Base-by-base conservation (phyloP, 2,113 vertebrate species). In the Hippolais icterina region DNA sequence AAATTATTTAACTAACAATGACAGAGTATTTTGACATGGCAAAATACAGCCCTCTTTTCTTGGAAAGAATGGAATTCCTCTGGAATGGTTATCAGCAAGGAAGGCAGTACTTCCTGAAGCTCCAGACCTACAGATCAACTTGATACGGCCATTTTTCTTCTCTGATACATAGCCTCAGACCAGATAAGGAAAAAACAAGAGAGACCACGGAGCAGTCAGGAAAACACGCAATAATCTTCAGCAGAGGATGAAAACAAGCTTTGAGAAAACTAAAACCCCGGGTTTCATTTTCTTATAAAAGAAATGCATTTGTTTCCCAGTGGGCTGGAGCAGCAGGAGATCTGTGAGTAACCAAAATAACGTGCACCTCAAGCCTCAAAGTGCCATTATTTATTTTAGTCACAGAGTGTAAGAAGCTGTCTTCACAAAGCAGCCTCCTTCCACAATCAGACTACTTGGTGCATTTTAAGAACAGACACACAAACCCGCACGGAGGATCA, bases 261-360 rank as follows among this genome's bases (percentile, higher is more conserved):
- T 86, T 39, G 56, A 90, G 78, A 74, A 80, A 89, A 52, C 80
- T 59, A 90, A 90, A 39, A 39, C 59, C 33, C 61, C 39, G 59
- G 64, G 47, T 46, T 89, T 76, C 94, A 87, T 92, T 96, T 97
- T 89, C 87, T 95, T 65, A 87, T 22, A 88, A 53, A 94, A 92
- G 70, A 93, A 96, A 96, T 47, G 41, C 52, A 89, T 82, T 96
- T 97, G 56, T 88, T 95, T 94, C 90, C 94, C 60, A 71, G 68
- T 42, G 53, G 50, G 63, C 52, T 60, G 28, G 19, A 97, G 54
- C 82, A 97, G 89, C 63, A 93, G 86, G 93, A 82, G 29, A 94
- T 87, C 75, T 68, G 16, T 21, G 76, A 91, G 77, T 68, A n/a
- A 94, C 61, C 61, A 82, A 96, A 96, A 91, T 49, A 88, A 65